Base-by-base conservation (phyloP, 92 coral and sea anemone genomes). In the Isaurus tuberculatus region DNA sequence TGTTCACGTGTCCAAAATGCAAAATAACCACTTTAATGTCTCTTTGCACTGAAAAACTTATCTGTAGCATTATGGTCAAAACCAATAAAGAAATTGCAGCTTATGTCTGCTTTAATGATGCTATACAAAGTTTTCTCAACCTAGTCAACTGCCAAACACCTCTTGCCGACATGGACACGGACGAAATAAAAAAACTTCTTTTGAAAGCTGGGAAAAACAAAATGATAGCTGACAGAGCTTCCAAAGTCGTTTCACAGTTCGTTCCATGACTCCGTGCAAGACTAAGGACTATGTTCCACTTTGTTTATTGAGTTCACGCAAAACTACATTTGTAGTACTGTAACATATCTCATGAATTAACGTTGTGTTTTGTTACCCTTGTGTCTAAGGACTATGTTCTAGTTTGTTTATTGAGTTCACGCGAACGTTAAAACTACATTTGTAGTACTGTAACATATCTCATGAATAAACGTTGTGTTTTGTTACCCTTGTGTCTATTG, bases 311-410 rank as follows among this genome's bases (percentile, higher is more conserved):
- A 48, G 55, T 48, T 48, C 55, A 51, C 60, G 60, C 60, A 44
- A 44, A 44, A 44, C 51, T 44, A 44, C 51, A 44, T 44, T 44
- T 51, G 60, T 51, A 51, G 60, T 51, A 51, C 60, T 51, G 60
- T 51, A 51, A 51, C 58, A 2, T 48, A 51, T 51, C 60, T 51
- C 60, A 51, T 51, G 60, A 51, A 51, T 51, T 14, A 51, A 51
- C 60, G 60, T 15, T 51, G 60, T 60, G 66, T 60, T 60, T 60
- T 60, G 66, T 22, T 22, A 60, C 66, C 66, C 66, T 60, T 60
- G 32, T 0, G 31, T 60, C 31, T 4, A 22, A n/a, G n/a, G n/a
- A n/a, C n/a, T n/a, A n/a, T 51, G 25, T 51, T 51, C 22, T 22
- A 51, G 60, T 48, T 48, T 16, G 55, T 48, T 48, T 48, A 48